These are phyloP conservation scores for Mus musculus DNA, from an alignment of 2,113 vertebrate species.

Conservation along the genomic window GRCm39 chr5:9693501-9694000, in stretches of 20 bases:
- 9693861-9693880: not conserved
- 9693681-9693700: not conserved
- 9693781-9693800: not conserved
- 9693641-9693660: not conserved
- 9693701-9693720: not conserved
- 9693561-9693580: not conserved
- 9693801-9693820: not conserved
- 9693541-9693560: not conserved
- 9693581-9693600: not conserved
- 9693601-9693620: too few relatives aligned
- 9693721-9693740: not conserved
- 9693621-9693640: not conserved
- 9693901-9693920: conserved; percentile 22
- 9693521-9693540: not conserved
- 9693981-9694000: not conserved
- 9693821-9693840: not conserved
- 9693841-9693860: not conserved
- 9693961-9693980: not conserved
- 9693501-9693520: not conserved
- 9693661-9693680: not conserved
- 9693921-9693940: conserved; percentile 20
- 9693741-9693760: not conserved
- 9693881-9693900: not conserved
- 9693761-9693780: not conserved
- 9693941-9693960: not conserved